These are phyloP conservation scores for Scolopax rusticola DNA, from an alignment of 2,797 vertebrate species.

Conservation along the genomic window DNA sequence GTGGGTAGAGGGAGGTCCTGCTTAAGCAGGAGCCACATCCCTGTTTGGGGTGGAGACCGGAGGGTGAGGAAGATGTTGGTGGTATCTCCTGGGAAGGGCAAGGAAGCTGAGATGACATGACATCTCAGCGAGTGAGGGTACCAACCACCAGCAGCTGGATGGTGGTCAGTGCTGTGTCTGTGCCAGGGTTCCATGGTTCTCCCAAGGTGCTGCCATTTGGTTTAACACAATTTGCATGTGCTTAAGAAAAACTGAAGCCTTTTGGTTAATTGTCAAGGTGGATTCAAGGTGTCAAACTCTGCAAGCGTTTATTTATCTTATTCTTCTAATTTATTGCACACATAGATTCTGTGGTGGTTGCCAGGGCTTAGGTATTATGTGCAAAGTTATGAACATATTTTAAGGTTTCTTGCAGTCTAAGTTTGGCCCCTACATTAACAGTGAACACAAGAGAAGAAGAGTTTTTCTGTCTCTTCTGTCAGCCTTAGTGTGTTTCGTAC, in stretches of 20 bases:
- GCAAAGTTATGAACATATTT: rapidly evolving
- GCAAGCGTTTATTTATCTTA: not conserved
- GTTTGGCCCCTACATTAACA: not conserved
- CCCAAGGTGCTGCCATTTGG: not conserved
- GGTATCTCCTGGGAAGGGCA: not conserved
- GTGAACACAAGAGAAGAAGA: rapidly evolving
- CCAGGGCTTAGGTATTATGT: rapidly evolving
- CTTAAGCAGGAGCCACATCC: not conserved
- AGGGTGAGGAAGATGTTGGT: not conserved
- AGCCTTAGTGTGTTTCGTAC: not conserved
- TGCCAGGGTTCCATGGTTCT: not conserved
- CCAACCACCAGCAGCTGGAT: rapidly evolving
- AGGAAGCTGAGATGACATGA: not conserved
- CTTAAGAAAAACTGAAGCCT: not conserved
- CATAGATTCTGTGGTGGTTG: rapidly evolving
- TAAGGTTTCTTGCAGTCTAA: not conserved
- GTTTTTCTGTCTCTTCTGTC: not conserved
- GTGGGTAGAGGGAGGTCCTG: not conserved
- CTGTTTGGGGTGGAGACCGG: not conserved
- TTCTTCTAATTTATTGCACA: not conserved
- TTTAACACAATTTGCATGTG: not conserved
- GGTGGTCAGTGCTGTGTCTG: not conserved
- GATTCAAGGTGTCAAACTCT: not conserved
- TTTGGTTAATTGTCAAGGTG: not conserved
- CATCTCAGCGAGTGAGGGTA: not conserved